Percentiles rank a stretch among this genome's conserved stretches.
These are phyloP conservation scores for Chrysotoxum bicinctum DNA, from an alignment of 2,888 invertebrate species.

Conservation along the genomic window DNA sequence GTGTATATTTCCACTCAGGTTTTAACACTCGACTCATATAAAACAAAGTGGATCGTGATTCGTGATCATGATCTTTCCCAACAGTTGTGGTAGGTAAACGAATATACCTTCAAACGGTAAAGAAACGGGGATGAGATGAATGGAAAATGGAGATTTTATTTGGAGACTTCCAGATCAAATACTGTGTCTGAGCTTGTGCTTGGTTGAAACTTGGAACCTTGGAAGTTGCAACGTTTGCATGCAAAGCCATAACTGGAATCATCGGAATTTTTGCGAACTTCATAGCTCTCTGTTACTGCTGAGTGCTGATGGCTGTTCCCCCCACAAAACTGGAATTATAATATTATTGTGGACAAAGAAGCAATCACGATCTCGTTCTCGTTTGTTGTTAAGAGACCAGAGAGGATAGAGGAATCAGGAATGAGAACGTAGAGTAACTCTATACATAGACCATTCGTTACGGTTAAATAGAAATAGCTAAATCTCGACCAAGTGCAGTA, in stretches of 20 bases:
- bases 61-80: constrained; percentile 13
- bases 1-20: not conserved
- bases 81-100: not conserved
- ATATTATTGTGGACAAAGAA: constrained; percentile 42
- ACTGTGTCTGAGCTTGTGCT: not conserved
- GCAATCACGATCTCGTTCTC: constrained; percentile 12
- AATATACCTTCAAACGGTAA: too few species aligned
- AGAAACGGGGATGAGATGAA: not conserved
- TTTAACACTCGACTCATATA: not conserved
- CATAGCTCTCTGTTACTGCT: not conserved
- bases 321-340: constrained; percentile 37
- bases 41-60: too few species aligned
- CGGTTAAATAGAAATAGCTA: constrained; percentile 59
- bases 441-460: constrained; percentile 29
- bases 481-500: constrained; percentile 42
- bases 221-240: constrained; percentile 29
- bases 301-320: not conserved
- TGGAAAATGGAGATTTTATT: not conserved
- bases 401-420: constrained; percentile 17
- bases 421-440: constrained; percentile 19
- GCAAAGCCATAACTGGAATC: constrained; percentile 42
- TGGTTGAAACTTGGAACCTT: constrained; percentile 1
- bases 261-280: constrained; percentile 47
- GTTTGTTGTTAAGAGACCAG: constrained; percentile 11
- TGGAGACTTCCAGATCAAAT: not conserved